Evolutionary conservation across 2,888 invertebrate species (phyloP).

Genomic region (Serripes groenlandicus): DNA sequence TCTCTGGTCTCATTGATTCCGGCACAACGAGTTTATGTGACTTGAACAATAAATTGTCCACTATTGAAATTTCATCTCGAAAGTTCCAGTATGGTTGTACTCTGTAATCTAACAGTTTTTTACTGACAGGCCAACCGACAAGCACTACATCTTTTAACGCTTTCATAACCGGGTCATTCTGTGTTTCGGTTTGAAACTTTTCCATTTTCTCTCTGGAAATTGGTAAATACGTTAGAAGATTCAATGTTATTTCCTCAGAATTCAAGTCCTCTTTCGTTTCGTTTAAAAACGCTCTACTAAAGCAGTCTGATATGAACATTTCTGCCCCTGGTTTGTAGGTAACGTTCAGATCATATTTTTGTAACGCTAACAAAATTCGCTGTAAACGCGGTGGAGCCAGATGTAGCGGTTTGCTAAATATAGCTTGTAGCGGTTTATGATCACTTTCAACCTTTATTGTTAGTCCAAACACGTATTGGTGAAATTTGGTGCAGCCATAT

Average conservation of each 20-base stretch:
- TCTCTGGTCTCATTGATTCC: constrained; percentile 30
- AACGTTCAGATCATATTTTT: constrained; percentile 43
- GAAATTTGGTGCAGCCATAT: constrained; percentile 34
- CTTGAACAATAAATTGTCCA: constrained; percentile 18
- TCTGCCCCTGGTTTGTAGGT: constrained; percentile 37
- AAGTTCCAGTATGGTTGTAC: constrained; percentile 53
- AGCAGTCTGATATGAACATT: constrained; percentile 46
- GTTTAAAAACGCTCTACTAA: no score
- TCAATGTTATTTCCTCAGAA: no score
- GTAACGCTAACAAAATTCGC: constrained; percentile 36
- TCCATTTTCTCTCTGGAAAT: no score
- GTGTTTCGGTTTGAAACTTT: constrained; percentile 30
- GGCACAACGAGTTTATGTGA: constrained; percentile 33
- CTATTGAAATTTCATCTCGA: constrained; percentile 52
- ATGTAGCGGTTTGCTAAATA: no score
- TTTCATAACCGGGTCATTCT: constrained; percentile 8
- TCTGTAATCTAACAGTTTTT: not conserved
- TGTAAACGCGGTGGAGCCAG: no score
- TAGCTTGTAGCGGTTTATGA: constrained; percentile 38
- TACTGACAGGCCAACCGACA: constrained; percentile 35
- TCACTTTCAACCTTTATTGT: constrained; percentile 36
- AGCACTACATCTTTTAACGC: not conserved
- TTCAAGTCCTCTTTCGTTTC: no score
- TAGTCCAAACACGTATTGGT: constrained; percentile 36
- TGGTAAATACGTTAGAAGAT: no score